A percentile compares a stretch with the other conserved stretches of the same genome.
These are phyloP conservation scores for Bhutanitis thaidina DNA, from an alignment of 2,888 invertebrate species.

Conservation along the genomic window DNA sequence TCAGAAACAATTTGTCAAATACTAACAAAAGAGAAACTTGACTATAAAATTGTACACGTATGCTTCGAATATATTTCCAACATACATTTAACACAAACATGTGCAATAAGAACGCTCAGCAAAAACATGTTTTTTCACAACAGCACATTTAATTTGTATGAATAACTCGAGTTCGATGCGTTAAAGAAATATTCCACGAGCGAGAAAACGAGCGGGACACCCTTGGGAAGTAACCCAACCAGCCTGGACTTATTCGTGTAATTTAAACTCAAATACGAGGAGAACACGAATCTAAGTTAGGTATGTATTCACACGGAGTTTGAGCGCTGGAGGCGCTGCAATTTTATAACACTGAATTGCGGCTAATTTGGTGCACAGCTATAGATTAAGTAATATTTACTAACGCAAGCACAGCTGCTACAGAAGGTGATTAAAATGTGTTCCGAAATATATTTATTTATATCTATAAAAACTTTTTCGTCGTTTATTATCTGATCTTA, in stretches of 20 bases:
- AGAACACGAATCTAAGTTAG: conserved; percentile 56
- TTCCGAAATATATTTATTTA: too few relatives aligned
- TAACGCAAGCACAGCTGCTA: too few relatives aligned
- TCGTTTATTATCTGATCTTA: too few relatives aligned
- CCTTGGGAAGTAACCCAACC: conserved; percentile 43
- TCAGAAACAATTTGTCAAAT: neutral
- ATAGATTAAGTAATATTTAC: too few relatives aligned
- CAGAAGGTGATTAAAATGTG: too few relatives aligned
- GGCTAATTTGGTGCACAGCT: neutral
- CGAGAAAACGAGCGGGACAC: conserved; percentile 36
- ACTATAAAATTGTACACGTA: neutral
- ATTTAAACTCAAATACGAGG: conserved; percentile 68
- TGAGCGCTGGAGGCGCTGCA: too few relatives aligned
- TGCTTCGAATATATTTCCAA: neutral
- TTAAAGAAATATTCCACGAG: conserved; percentile 2
- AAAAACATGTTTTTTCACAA: neutral
- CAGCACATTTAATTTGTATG: conserved; percentile 2
- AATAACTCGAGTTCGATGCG: neutral
- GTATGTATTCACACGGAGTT: conserved; percentile 44
- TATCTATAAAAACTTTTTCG: too few relatives aligned
- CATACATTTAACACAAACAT: neutral
- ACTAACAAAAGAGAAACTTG: neutral
- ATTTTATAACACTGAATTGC: conserved; percentile 26
- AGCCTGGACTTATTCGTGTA: conserved; percentile 67
- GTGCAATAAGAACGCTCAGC: neutral